These are phyloP conservation scores for Lucifuga dentata DNA, from an alignment of 2,113 vertebrate genomes.

Conservation along the genomic window DNA sequence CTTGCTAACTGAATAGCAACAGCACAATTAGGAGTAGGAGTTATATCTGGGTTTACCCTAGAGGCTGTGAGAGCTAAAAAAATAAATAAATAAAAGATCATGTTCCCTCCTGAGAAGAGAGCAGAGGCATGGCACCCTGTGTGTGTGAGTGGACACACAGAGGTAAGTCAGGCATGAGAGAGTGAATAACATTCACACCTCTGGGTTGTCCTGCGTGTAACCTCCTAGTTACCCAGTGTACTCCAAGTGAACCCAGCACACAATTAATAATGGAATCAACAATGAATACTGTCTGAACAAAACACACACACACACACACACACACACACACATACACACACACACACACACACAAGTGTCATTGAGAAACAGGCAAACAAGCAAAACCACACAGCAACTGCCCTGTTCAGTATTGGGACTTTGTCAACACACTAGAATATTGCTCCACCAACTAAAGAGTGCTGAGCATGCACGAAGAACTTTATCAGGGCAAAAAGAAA, in stretches of 20 bases:
- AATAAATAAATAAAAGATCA: too few species aligned
- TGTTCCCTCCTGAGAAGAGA: constrained; percentile 42
- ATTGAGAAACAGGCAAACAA: constrained; percentile 27
- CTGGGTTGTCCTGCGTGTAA: constrained; percentile 69
- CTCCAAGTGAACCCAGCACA: constrained; percentile 76
- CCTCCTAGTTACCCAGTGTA: constrained; percentile 79
- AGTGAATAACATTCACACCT: constrained; percentile 73
- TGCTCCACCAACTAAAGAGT: constrained; percentile 25
- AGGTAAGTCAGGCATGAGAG: constrained; percentile 52
- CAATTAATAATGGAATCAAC: constrained; percentile 82
- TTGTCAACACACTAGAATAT: constrained; percentile 31
- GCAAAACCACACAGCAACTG: constrained; percentile 17
- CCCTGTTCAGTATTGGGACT: constrained; percentile 30
- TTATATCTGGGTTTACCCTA: constrained; percentile 61
- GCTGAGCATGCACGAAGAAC: constrained; percentile 31
- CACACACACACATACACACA: too few species aligned
- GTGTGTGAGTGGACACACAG: constrained; percentile 41
- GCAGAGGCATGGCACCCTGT: constrained; percentile 32
- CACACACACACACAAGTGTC: too few species aligned
- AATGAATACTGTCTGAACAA: constrained; percentile 54
- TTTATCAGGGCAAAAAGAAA: constrained; percentile 37
- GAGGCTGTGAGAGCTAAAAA: constrained; percentile 63
- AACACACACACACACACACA: too few species aligned
- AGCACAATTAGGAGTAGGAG: constrained; percentile 56
- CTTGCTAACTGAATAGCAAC: constrained; percentile 46